Conservation (phyloP, 2,888 invertebrate genomes). For the Malthinus seriepunctatus region DNA sequence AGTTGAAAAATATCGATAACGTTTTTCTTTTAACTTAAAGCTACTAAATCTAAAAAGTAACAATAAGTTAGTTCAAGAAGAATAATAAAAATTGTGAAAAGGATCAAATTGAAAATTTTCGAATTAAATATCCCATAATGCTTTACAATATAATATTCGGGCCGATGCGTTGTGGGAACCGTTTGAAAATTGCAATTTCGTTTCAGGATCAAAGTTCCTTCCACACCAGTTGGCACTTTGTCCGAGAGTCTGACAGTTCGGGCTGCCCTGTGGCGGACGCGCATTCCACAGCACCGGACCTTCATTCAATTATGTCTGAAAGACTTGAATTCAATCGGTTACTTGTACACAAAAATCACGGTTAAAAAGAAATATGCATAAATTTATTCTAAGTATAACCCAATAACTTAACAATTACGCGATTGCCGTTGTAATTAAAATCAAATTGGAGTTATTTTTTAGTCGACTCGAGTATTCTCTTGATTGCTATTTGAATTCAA, state of each 20-base stretch:
- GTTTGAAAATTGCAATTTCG: conserved; percentile 55
- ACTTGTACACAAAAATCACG: conserved; percentile 29
- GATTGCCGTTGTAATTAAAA: conserved; percentile 16
- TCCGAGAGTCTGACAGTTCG: conserved; percentile 43
- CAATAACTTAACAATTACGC: not conserved
- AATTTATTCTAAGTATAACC: conserved; percentile 13
- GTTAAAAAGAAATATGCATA: conserved; percentile 25
- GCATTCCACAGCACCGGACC: conserved; percentile 39
- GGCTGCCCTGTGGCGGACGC: conserved; percentile 36
- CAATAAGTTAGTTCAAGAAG: conserved; percentile 4
- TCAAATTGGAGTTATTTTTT: conserved; percentile 7
- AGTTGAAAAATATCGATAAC: too few species aligned
- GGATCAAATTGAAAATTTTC: conserved; percentile 42
- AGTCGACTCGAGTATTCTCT: conserved; percentile 6
- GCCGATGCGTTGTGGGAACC: conserved; percentile 50
- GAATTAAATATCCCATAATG: conserved; percentile 50
- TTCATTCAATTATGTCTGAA: conserved; percentile 40
- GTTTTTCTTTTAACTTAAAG: too few species aligned
- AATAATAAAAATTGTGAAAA: conserved; percentile 29
- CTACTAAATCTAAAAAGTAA: too few species aligned
- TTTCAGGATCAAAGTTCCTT: conserved; percentile 54
- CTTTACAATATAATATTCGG: conserved; percentile 51
- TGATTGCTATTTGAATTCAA: conserved; percentile 18
- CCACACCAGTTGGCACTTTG: conserved; percentile 51
- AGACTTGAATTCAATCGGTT: conserved; percentile 36